Evolutionary conservation across 2,888 invertebrate species (phyloP).

Genomic region (Cartodere bifasciata): DNA sequence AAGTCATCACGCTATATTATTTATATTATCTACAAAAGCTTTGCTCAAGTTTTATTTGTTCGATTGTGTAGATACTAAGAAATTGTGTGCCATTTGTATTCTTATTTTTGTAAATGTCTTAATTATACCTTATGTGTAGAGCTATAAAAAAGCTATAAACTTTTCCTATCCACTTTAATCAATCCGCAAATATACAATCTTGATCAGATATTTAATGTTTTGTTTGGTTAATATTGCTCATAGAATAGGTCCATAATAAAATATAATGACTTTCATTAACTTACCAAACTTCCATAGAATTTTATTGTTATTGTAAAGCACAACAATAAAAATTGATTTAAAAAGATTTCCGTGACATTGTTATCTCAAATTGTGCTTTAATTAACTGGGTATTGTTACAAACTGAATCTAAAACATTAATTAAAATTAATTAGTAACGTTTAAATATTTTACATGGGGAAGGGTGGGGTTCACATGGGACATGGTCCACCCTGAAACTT

Average conservation of each 20-base stretch:
- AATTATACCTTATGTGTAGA: slow-evolving; percentile 2
- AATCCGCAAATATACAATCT: slow-evolving; percentile 22
- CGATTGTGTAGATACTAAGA: not conserved
- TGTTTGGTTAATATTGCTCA: slow-evolving; percentile 22
- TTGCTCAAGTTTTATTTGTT: slow-evolving; percentile 1
- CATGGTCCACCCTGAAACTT: too few relatives aligned
- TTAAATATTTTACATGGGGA: too few relatives aligned
- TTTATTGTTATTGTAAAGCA: slow-evolving; percentile 22
- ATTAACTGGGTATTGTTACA: too few relatives aligned
- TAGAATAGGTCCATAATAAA: slow-evolving; percentile 17
- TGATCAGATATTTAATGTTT: slow-evolving; percentile 24
- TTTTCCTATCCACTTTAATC: slow-evolving; percentile 23
- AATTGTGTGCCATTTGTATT: not conserved
- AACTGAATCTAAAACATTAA: too few relatives aligned
- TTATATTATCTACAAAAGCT: slow-evolving; percentile 11
- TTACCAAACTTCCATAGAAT: slow-evolving; percentile 18
- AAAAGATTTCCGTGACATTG: too few relatives aligned
- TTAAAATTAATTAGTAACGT: too few relatives aligned
- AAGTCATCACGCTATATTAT: slow-evolving; percentile 20
- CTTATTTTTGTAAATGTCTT: slow-evolving; percentile 1
- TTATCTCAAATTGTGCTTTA: too few relatives aligned
- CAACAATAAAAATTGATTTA: slow-evolving; percentile 1
- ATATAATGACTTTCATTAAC: slow-evolving; percentile 24
- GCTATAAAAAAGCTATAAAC: slow-evolving; percentile 23
- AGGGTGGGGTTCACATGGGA: too few relatives aligned